A percentile compares a stretch with the other conserved stretches of the same genome.
phyloP scores from a whole-genome alignment of 2,888 invertebrate genomes.

The Heliconius aoede region DNA sequence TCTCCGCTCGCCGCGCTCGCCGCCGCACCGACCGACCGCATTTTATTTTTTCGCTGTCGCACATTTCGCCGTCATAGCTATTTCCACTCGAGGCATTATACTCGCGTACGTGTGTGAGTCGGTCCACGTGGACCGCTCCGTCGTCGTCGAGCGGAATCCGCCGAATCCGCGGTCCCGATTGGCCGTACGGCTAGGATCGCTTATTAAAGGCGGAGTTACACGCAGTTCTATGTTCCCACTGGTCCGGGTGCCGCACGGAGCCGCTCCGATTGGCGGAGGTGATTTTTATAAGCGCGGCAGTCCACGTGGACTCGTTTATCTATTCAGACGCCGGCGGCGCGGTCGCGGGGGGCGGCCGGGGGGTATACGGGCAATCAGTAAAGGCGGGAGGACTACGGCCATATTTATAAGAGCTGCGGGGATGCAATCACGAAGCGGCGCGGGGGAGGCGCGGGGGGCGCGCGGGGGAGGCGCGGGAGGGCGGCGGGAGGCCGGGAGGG shows the following conservation, averaged over 20 bases:
- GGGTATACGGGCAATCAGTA: constrained; percentile 85
- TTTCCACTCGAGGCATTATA: constrained; percentile 84
- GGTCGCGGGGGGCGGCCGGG: constrained; percentile 82
- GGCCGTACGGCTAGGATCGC: constrained; percentile 73
- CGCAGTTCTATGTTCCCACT: constrained; percentile 65
- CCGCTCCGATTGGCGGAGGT: constrained; percentile 68
- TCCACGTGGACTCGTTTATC: constrained; percentile 85
- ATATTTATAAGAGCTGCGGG: constrained; percentile 85
- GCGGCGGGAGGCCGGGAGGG: constrained; percentile 60
- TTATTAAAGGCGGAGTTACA: constrained; percentile 85
- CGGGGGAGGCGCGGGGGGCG: constrained; percentile 72
- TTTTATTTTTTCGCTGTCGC: constrained; percentile 85
- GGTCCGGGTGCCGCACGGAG: constrained; percentile 59
- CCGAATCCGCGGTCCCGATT: constrained; percentile 62
- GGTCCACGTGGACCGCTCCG: constrained; percentile 81
- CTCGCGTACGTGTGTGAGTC: constrained; percentile 75
- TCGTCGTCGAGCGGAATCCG: constrained; percentile 76
- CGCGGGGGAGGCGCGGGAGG: neutral
- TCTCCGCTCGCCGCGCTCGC: constrained; percentile 59
- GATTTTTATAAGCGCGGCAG: constrained; percentile 83
- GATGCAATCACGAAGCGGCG: constrained; percentile 84
- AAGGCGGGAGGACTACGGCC: constrained; percentile 85
- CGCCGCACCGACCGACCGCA: constrained; percentile 82
- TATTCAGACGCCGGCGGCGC: constrained; percentile 85
- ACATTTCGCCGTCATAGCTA: constrained; percentile 85